Evolutionary conservation across 2,797 vertebrate species (phyloP).

Genomic region (Gallinago solitaria): DNA sequence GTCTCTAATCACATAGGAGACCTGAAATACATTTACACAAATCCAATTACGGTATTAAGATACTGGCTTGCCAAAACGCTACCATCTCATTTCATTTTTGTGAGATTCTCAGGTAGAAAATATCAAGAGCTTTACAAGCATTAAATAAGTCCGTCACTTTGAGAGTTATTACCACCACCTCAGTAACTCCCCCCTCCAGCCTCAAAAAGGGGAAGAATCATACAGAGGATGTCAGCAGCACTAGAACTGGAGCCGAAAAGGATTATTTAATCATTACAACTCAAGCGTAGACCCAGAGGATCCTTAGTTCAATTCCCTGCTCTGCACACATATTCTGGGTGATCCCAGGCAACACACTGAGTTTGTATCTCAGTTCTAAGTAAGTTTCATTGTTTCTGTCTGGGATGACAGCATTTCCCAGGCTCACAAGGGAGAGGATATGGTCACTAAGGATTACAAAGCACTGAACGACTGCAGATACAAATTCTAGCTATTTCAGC

Average conservation of each 20-base stretch:
- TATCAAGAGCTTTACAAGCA: background rate
- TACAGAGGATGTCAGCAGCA: background rate
- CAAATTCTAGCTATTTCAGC: background rate
- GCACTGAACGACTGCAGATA: background rate
- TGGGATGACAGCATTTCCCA: background rate
- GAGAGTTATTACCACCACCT: background rate
- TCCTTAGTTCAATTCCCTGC: background rate
- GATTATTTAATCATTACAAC: background rate
- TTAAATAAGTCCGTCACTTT: background rate
- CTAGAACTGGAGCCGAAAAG: background rate
- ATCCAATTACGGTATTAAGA: conserved; percentile 2
- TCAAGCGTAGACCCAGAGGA: background rate
- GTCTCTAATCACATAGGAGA: conserved; percentile 98
- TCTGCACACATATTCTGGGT: background rate
- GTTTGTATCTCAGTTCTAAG: background rate
- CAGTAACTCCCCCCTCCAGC: too few species aligned
- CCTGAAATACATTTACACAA: conserved; percentile 76
- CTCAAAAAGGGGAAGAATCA: background rate
- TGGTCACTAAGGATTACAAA: background rate
- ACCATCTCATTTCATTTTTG: background rate
- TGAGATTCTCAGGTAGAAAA: background rate
- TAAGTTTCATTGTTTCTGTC: background rate
- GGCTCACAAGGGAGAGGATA: background rate
- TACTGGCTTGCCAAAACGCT: background rate
- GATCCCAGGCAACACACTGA: background rate